Conservation (phyloP, 2,888 invertebrate genomes). For the Hypsopygia costalis region DNA sequence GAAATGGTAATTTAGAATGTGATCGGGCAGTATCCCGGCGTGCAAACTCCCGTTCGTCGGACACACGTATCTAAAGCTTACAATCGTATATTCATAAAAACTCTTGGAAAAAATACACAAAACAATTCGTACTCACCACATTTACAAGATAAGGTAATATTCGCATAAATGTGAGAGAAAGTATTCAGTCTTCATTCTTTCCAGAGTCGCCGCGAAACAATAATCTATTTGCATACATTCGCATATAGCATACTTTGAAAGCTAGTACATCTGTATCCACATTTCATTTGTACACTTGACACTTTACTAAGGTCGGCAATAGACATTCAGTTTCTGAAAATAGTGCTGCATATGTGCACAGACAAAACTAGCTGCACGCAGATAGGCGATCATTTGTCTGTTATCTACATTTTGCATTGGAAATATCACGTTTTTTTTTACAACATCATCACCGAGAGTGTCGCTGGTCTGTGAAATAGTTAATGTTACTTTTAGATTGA, state of each 20-base stretch:
- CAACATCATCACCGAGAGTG: no score
- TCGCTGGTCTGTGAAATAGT: no score
- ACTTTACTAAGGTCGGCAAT: not conserved
- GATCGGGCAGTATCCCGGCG: slow-evolving; percentile 6
- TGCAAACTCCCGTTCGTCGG: slow-evolving; percentile 4
- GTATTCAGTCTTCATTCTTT: slow-evolving; percentile 25
- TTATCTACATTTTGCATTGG: no score
- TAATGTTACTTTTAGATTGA: no score
- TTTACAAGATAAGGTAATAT: slow-evolving; percentile 1
- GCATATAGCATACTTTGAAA: slow-evolving; percentile 33
- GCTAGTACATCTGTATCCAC: slow-evolving; percentile 18
- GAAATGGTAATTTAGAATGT: slow-evolving; percentile 67
- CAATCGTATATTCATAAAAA: slow-evolving; percentile 5
- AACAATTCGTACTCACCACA: slow-evolving; percentile 1
- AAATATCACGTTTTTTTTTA: no score
- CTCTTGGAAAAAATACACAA: slow-evolving; percentile 5
- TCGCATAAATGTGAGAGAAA: slow-evolving; percentile 17
- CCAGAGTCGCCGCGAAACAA: slow-evolving; percentile 30
- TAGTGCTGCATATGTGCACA: no score
- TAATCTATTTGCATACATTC: slow-evolving; percentile 39
- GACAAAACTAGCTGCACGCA: no score
- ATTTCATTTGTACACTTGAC: slow-evolving; percentile 9
- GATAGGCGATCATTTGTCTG: no score
- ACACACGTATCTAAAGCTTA: slow-evolving; percentile 12
- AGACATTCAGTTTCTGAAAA: no score